phyloP scores from a whole-genome alignment of 2,888 invertebrate species.

The Chrysopilus asiliformis region DNA sequence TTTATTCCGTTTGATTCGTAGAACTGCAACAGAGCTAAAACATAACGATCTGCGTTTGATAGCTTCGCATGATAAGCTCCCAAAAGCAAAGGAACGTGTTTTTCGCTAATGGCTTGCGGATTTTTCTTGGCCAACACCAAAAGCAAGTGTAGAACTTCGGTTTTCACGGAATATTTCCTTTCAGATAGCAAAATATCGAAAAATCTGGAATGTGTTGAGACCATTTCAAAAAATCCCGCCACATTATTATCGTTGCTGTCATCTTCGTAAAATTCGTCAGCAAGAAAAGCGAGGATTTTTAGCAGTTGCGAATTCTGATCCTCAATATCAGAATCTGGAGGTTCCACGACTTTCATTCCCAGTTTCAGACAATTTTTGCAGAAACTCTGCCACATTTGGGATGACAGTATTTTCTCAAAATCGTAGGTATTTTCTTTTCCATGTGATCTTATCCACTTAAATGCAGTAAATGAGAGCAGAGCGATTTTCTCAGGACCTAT shows the following conservation, averaged over 20 bases:
- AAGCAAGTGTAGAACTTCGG: conserved; percentile 50
- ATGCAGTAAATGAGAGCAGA: conserved; percentile 30
- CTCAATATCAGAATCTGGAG: conserved; percentile 24
- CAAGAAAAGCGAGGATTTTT: conserved; percentile 41
- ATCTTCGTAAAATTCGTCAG: conserved; percentile 43
- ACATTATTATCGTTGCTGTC: conserved; percentile 38
- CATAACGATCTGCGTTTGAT: conserved; percentile 52
- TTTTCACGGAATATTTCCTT: conserved; percentile 39
- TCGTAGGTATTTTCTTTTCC: conserved; percentile 13
- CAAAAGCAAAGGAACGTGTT: conserved; percentile 61
- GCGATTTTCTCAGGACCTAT: conserved; percentile 27
- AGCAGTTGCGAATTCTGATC: conserved; percentile 39
- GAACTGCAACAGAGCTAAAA: conserved; percentile 50
- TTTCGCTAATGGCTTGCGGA: conserved; percentile 45
- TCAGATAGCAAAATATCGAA: conserved; percentile 50
- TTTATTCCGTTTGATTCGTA: conserved; percentile 56
- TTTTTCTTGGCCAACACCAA: conserved; percentile 48
- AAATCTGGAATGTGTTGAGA: conserved; percentile 64
- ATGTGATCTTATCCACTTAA: conserved; percentile 23
- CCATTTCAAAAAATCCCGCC: conserved; percentile 53
- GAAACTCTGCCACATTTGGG: conserved; percentile 43
- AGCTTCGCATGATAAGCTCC: conserved; percentile 67
- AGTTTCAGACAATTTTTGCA: conserved; percentile 52
- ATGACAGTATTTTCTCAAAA: conserved; percentile 29
- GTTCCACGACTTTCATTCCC: conserved; percentile 40